phyloP scores from a whole-genome alignment of 2,113 vertebrate species.

The Leucoraja erinaceus region DNA sequence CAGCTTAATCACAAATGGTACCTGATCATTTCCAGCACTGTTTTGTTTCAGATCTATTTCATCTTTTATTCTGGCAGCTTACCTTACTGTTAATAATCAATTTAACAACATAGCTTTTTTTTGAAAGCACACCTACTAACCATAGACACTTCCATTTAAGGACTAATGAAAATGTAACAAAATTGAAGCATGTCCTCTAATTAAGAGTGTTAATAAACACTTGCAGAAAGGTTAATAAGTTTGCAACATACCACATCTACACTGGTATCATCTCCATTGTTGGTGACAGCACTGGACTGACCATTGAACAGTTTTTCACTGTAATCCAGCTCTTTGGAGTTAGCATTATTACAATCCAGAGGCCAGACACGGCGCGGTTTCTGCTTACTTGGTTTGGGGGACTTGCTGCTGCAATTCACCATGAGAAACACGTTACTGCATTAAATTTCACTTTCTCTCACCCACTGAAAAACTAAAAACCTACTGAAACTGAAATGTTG shows the following conservation, averaged over 20 bases:
- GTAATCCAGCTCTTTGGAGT: conserved; percentile 80
- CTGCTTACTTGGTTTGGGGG: conserved; percentile 74
- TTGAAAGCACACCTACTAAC: neutral
- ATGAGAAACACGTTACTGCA: neutral
- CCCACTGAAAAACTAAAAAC: neutral
- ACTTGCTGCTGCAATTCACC: conserved; percentile 57
- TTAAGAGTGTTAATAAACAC: neutral
- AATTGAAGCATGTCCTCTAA: neutral
- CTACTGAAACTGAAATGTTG: neutral
- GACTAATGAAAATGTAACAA: neutral
- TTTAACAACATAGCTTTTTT: neutral
- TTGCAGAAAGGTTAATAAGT: neutral
- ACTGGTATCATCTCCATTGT: neutral
- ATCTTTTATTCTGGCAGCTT: neutral
- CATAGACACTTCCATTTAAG: neutral
- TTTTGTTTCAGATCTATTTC: too few species aligned
- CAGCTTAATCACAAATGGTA: too few species aligned
- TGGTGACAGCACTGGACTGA: neutral
- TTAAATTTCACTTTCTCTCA: neutral
- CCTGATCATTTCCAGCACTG: too few species aligned
- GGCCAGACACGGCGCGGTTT: conserved; percentile 79
- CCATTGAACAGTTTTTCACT: conserved; percentile 61
- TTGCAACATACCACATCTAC: conserved; percentile 46
- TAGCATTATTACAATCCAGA: conserved; percentile 59
- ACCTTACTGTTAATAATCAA: neutral